Base-by-base conservation (phyloP, 2,888 invertebrate species). In the Tipula vernalis region DNA sequence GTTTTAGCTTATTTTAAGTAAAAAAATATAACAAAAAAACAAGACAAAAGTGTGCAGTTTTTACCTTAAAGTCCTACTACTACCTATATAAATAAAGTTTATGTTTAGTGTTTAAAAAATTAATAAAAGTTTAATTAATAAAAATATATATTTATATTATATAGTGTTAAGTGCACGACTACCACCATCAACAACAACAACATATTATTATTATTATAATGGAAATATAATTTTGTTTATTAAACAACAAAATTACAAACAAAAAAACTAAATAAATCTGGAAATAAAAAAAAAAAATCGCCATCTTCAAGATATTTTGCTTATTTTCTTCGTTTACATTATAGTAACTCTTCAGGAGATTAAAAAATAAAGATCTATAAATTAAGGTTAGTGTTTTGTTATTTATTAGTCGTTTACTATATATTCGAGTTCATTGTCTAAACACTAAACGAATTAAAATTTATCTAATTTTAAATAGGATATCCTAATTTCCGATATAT, bases 381-480 rank as follows among this genome's bases (percentile, higher is more conserved):
- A 71, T 71, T 71, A 71, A 71, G 71, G 71, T 71, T 71, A 71
- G 71, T 71, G 71, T 18, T 28, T 71, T 71, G 28, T 71, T 3
- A 18, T 18, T 57, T 28, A 18, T 57, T 51, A 39, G 1, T 18
- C 10, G 10, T 18, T 0, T 71, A 71, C 71, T 71, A 28, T 71
- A 28, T 71, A 28, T 2, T 28, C 71, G 28, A 28, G 71, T 71
- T 51, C 51, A 51, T 15, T 28, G 28, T 71, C 28, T 71, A 71
- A n/a, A n/a, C n/a, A n/a, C n/a, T n/a, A n/a, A 28, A 28, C 28
- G 71, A 28, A 28, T 71, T 71, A 71, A 10, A 71, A 71, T 71
- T 71, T 71, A 71, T 71, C 71, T 71, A 71, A 71, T 71, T 71
- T 71, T 71, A 71, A 71, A 71, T 71, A 71, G 71, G 71, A 71